Evolutionary conservation across 2,113 vertebrate species (phyloP).

Genomic region (Dasypus novemcinctus): DNA sequence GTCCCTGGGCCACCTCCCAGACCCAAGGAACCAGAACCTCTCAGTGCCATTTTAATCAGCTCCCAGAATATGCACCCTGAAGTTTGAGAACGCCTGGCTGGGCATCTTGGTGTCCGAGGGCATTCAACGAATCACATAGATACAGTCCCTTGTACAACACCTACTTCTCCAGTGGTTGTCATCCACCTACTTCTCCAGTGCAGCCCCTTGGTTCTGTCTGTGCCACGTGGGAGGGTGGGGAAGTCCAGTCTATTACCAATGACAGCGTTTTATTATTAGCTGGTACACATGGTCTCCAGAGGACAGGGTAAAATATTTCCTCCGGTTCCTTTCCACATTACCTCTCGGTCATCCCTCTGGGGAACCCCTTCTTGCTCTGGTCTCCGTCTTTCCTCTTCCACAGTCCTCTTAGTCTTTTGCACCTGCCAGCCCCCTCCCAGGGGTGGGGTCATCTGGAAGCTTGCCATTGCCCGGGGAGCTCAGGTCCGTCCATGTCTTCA

Average conservation of each 20-base stretch:
- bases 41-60: not conserved
- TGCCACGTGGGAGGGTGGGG: not conserved
- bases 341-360: not conserved
- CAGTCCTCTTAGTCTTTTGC: not conserved
- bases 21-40: not conserved
- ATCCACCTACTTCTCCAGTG: too few species aligned
- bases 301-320: not conserved
- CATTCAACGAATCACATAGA: not conserved
- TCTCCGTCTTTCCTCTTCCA: not conserved
- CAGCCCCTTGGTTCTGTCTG: not conserved
- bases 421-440: not conserved
- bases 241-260: not conserved
- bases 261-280: not conserved
- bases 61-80: not conserved
- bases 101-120: not conserved
- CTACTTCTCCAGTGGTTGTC: not conserved
- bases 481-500: not conserved
- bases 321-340: not conserved
- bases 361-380: not conserved
- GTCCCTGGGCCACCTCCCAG: not conserved
- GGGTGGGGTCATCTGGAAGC: not conserved
- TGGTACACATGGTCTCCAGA: not conserved
- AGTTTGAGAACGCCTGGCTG: not conserved
- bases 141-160: not conserved
- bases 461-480: not conserved